Evolutionary conservation across 2,797 vertebrate species (phyloP).

Genomic region (Sorex maritimensis): DNA sequence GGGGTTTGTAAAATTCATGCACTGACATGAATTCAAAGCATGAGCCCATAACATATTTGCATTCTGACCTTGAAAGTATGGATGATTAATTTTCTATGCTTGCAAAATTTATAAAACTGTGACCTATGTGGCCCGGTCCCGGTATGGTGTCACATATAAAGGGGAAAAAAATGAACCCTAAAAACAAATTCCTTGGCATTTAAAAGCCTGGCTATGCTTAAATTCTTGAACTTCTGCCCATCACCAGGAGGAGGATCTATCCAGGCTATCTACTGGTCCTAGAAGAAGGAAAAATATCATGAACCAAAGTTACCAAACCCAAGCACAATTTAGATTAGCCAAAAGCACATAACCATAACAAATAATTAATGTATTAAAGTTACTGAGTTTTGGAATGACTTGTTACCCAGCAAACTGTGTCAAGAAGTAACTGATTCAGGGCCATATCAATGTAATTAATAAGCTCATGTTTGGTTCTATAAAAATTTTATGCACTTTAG

Average conservation of each 20-base stretch:
- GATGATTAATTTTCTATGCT: background rate
- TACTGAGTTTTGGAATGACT: background rate
- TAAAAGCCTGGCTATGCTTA: background rate
- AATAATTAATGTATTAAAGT: background rate
- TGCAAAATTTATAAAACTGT: conserved; percentile 8
- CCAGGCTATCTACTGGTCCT: no score
- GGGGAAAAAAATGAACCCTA: background rate
- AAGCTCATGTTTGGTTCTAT: background rate
- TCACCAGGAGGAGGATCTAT: background rate
- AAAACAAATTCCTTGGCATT: background rate
- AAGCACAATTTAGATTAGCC: background rate
- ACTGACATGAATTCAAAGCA: background rate
- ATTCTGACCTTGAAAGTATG: background rate
- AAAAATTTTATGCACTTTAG: background rate
- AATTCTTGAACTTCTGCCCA: background rate
- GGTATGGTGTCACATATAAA: background rate
- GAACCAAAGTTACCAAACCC: background rate
- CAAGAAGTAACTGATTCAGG: background rate
- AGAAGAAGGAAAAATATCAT: background rate
- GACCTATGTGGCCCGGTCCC: background rate
- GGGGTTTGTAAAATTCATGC: background rate
- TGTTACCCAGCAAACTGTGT: conserved; percentile 1
- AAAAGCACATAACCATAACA: background rate
- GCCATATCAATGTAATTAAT: background rate
- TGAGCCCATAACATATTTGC: background rate